Base-by-base conservation (phyloP, 1,140 invertebrate species). In the Streblospio benedicti region DNA sequence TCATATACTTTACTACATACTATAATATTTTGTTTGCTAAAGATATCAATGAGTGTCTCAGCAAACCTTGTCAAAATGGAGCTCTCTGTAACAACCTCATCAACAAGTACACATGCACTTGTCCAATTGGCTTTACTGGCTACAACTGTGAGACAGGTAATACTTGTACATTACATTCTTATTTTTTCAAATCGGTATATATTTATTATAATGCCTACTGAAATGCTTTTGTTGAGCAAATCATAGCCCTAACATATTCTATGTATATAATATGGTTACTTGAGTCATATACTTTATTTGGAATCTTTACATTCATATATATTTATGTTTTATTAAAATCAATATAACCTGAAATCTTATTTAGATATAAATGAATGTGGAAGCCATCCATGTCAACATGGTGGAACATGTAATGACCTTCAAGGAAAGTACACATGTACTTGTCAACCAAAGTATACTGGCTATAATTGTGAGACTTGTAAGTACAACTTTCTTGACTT, bases 81-180 rank as follows among this genome's bases (percentile, higher is more conserved):
- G 53, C 31, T 27, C 4, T 38, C 25, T 56, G 53, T 38, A 43
- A 2, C 32, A 38, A 69, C 54, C 25, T 9, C 5, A 35, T 54
- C 12, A 57, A 51, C 35, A 41, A 55, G 16, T 62, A 59, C 60
- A 52, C 0, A 4, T 62, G 60, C 28, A n/a, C 28, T 3, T 62
- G 60, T 30, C 27, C 49, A 9, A 16, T 43, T 18, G 59, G 59
- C 5, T 43, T 31, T 5, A 56, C 59, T 44, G 59, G 59, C 30
- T 6, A 16, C n/a, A 55, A 41, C 14, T 61, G 59, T 44, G 59
- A 61, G 56, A 61, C 41, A 43, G 41, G 59, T 61, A 28, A 28
- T 9, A 27, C 14, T n/a, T n/a, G n/a, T n/a, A n/a, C n/a, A n/a
- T n/a, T n/a, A n/a, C n/a, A n/a, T n/a, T n/a, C n/a, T n/a, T n/a